phyloP scores from a whole-genome alignment of 2,888 invertebrate genomes.

The Listrodromus nycthemerus region DNA sequence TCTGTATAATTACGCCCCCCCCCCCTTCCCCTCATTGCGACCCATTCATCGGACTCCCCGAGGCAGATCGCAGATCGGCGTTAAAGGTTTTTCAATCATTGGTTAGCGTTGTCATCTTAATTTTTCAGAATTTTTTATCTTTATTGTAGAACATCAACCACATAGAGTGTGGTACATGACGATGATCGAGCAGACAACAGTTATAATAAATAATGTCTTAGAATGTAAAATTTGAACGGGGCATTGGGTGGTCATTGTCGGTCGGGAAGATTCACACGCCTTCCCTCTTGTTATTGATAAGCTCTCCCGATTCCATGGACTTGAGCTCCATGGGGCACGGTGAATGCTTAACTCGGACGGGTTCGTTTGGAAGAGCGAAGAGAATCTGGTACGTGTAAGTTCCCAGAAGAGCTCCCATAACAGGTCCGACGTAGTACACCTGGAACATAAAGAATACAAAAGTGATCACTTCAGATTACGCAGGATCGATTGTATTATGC shows the following conservation, averaged over 20 bases:
- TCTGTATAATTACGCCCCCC: neutral
- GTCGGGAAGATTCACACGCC: constrained; percentile 11
- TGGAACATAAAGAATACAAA: constrained; percentile 68
- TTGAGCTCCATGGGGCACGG: constrained; percentile 53
- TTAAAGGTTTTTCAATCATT: neutral
- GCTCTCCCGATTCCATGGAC: constrained; percentile 30
- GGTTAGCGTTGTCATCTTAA: neutral
- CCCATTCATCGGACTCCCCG: constrained; percentile 2
- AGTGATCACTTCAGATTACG: neutral
- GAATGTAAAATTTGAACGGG: neutral
- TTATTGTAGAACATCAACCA: constrained; percentile 24
- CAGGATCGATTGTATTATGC: constrained; percentile 11
- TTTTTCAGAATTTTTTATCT: constrained; percentile 15
- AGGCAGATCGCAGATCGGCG: constrained; percentile 14
- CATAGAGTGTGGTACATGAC: neutral
- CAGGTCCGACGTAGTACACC: constrained; percentile 90
- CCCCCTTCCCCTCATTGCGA: neutral
- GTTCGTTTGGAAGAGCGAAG: constrained; percentile 66
- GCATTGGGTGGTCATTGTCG: neutral
- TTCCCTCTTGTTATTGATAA: constrained; percentile 36
- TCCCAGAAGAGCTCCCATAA: constrained; percentile 84
- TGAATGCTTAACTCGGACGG: constrained; percentile 35
- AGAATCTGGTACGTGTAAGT: constrained; percentile 84
- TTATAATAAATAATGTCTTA: constrained; percentile 8
- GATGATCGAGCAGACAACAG: neutral